Percentiles rank a stretch among this genome's conserved stretches.
Conservation (phyloP, 1,140 invertebrate genomes). For the Agraylea sexmaculata region DNA sequence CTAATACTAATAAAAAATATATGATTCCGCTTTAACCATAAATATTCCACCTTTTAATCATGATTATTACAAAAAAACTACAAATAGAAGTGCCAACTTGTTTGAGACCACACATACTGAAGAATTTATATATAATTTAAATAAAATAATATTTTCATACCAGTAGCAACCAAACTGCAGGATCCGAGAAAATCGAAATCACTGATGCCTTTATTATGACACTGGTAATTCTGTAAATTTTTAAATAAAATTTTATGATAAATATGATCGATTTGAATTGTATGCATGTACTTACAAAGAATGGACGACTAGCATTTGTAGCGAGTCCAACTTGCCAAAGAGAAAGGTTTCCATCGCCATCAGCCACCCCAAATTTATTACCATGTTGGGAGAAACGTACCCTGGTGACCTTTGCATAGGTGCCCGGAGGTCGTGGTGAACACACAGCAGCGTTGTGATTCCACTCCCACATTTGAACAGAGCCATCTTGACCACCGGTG, state of each 20-base stretch:
- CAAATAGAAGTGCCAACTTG: too few species aligned
- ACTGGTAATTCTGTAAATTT: constrained; percentile 81
- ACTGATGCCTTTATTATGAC: constrained; percentile 92
- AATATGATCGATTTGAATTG: constrained; percentile 1
- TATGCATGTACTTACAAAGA: constrained; percentile 70
- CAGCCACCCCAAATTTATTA: constrained; percentile 95
- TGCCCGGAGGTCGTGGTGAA: constrained; percentile 76
- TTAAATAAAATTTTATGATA: background rate
- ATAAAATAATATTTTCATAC: constrained; percentile 25
- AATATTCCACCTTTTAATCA: too few species aligned
- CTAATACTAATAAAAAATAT: too few species aligned
- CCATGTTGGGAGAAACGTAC: constrained; percentile 92
- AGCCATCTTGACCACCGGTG: constrained; percentile 94
- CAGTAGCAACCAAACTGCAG: constrained; percentile 92
- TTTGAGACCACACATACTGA: too few species aligned
- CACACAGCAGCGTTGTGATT: constrained; percentile 82
- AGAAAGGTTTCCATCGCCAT: constrained; percentile 82
- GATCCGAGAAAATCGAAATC: constrained; percentile 97
- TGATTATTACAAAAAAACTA: too few species aligned
- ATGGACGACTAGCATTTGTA: constrained; percentile 73
- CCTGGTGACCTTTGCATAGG: constrained; percentile 88
- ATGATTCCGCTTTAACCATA: too few species aligned
- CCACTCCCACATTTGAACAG: constrained; percentile 97
- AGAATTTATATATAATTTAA: background rate
- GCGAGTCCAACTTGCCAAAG: constrained; percentile 88